phyloP scores from a whole-genome alignment of 2,888 invertebrate species.

The Hirtodrosophila alboralis region DNA sequence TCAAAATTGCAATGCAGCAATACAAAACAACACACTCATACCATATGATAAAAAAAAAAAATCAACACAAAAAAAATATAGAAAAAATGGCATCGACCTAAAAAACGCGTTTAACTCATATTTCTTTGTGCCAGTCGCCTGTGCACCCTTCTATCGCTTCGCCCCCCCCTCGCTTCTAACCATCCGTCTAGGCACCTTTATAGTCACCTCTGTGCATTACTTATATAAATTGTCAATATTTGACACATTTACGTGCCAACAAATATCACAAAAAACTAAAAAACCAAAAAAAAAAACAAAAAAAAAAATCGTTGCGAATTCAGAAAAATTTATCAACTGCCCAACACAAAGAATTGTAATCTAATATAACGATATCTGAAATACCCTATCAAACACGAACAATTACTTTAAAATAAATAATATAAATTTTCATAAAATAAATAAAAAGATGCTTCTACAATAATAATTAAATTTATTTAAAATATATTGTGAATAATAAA shows the following conservation, averaged over 20 bases:
- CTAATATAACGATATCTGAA: not conserved
- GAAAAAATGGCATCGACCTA: slow-evolving; percentile 60
- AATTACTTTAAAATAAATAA: not conserved
- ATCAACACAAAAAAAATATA: slow-evolving; percentile 4
- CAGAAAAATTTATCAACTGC: slow-evolving; percentile 43
- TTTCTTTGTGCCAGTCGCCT: slow-evolving; percentile 66
- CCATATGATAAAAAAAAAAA: slow-evolving; percentile 25
- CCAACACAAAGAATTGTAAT: slow-evolving; percentile 1
- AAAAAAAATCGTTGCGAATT: slow-evolving; percentile 20
- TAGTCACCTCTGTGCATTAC: slow-evolving; percentile 51
- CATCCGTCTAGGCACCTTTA: slow-evolving; percentile 8
- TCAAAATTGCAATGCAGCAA: slow-evolving; percentile 60
- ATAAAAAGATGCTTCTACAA: too few relatives aligned
- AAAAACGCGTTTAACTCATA: slow-evolving; percentile 78
- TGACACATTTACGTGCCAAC: slow-evolving; percentile 75
- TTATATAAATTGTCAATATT: slow-evolving; percentile 77
- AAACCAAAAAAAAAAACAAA: slow-evolving; percentile 20
- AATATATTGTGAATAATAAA: too few relatives aligned
- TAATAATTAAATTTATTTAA: too few relatives aligned
- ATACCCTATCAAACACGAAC: slow-evolving; percentile 20
- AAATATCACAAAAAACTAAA: slow-evolving; percentile 37
- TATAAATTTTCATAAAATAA: too few relatives aligned
- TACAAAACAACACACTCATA: slow-evolving; percentile 38
- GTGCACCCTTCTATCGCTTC: slow-evolving; percentile 11
- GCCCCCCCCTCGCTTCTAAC: too few relatives aligned